These are phyloP conservation scores for Mobula hypostoma DNA, from an alignment of 2,113 vertebrate species.

Conservation along the genomic window DNA sequence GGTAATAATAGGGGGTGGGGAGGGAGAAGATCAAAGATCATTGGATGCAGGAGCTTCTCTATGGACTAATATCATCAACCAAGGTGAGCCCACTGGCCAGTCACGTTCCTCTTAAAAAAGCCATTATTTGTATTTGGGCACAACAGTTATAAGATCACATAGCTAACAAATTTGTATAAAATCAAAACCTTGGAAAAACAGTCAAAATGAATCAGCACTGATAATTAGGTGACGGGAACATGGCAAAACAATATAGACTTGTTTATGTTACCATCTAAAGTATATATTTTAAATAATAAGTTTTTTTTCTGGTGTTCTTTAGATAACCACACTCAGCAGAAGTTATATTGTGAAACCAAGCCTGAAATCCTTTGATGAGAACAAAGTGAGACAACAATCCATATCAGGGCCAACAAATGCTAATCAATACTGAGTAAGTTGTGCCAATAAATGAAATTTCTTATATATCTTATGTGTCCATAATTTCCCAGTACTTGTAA, in stretches of 20 bases:
- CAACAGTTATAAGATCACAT: background rate
- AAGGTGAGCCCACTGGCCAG: background rate
- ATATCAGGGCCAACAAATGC: background rate
- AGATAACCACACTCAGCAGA: background rate
- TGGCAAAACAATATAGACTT: background rate
- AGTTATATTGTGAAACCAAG: background rate
- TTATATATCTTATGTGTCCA: background rate
- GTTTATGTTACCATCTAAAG: background rate
- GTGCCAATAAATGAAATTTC: background rate
- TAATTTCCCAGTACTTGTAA: background rate
- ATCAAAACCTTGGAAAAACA: background rate
- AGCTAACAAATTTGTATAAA: background rate
- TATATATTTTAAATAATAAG: background rate
- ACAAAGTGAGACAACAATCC: background rate
- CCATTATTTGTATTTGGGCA: background rate
- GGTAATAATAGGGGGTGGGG: background rate
- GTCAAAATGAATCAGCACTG: background rate
- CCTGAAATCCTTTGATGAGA: background rate
- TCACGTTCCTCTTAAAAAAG: background rate
- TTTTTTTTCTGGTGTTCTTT: background rate
- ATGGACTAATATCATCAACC: background rate
- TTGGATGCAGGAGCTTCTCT: background rate
- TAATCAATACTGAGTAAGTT: slow-evolving; percentile 7
- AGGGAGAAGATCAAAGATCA: background rate
- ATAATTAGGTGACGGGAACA: background rate